These are phyloP conservation scores for Xiphydria camelus DNA, from an alignment of 2,888 invertebrate genomes.

Conservation along the genomic window DNA sequence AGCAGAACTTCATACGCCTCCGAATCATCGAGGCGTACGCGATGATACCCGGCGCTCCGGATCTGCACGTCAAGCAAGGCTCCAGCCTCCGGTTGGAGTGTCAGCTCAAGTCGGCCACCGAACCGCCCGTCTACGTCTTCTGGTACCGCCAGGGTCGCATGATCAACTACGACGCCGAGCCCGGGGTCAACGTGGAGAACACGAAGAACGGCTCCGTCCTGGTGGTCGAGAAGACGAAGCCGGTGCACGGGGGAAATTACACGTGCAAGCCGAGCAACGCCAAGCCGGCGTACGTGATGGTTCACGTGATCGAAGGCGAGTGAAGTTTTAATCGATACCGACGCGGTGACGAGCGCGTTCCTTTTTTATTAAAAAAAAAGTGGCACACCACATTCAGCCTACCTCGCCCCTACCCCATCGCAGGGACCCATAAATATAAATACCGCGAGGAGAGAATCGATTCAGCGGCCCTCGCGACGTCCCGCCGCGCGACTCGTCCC, in stretches of 20 bases:
- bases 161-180: constrained; percentile 55
- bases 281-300: constrained; percentile 46
- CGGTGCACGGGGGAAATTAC: constrained; percentile 52
- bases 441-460: too few species aligned
- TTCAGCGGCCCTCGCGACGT: neutral
- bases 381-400: too few species aligned
- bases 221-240: constrained; percentile 48
- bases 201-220: constrained; percentile 49
- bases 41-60: constrained; percentile 51
- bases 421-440: too few species aligned
- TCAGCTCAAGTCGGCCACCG: constrained; percentile 49
- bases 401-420: too few species aligned
- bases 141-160: constrained; percentile 54
- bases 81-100: constrained; percentile 52
- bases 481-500: constrained; percentile 1
- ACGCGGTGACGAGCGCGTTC: too few species aligned
- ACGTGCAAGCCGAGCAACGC: constrained; percentile 52
- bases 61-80: constrained; percentile 53
- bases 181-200: constrained; percentile 50
- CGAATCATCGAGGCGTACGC: constrained; percentile 52
- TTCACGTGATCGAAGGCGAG: constrained; percentile 53
- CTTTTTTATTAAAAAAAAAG: too few species aligned
- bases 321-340: neutral
- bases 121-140: constrained; percentile 50
- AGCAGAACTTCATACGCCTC: constrained; percentile 45